These are phyloP conservation scores for Labeo catla DNA, from an alignment of 2,113 vertebrate species.

Conservation along the genomic window DNA sequence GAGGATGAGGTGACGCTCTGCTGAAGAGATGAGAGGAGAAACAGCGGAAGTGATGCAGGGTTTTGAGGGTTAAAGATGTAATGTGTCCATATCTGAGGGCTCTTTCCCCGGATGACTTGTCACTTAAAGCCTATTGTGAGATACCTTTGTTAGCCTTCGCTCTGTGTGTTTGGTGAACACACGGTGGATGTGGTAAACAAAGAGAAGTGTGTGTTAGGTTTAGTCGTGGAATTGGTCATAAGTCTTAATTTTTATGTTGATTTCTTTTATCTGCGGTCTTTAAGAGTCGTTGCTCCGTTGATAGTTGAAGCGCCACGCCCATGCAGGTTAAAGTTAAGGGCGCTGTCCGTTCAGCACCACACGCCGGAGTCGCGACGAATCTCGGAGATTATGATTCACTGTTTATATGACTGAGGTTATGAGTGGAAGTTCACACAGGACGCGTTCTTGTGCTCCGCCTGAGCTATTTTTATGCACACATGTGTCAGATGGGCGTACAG, in stretches of 20 bases:
- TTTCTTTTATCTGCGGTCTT: background rate
- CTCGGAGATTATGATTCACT: background rate
- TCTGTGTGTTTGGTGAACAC: background rate
- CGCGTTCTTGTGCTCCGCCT: background rate
- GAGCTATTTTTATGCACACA: background rate
- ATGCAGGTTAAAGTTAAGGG: constrained; percentile 57
- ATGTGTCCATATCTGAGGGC: constrained; percentile 20
- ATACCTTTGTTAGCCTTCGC: background rate
- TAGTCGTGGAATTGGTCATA: background rate
- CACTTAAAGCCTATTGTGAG: constrained; percentile 34
- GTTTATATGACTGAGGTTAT: background rate
- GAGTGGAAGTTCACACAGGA: background rate
- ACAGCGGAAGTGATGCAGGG: constrained; percentile 38
- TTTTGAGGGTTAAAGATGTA: constrained; percentile 33
- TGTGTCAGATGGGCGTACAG: background rate
- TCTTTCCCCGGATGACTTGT: constrained; percentile 23
- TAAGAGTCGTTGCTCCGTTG: background rate
- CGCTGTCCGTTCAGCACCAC: constrained; percentile 79
- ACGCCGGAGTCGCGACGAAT: background rate
- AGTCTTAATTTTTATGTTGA: background rate
- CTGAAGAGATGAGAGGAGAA: constrained; percentile 3
- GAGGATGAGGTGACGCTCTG: constrained; percentile 27
- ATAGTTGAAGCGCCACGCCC: constrained; percentile 67
- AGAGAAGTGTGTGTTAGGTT: background rate
- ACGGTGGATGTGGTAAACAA: background rate